Evolutionary conservation across 2,888 invertebrate genomes (phyloP).

Genomic region (Hyposoter didymator): DNA sequence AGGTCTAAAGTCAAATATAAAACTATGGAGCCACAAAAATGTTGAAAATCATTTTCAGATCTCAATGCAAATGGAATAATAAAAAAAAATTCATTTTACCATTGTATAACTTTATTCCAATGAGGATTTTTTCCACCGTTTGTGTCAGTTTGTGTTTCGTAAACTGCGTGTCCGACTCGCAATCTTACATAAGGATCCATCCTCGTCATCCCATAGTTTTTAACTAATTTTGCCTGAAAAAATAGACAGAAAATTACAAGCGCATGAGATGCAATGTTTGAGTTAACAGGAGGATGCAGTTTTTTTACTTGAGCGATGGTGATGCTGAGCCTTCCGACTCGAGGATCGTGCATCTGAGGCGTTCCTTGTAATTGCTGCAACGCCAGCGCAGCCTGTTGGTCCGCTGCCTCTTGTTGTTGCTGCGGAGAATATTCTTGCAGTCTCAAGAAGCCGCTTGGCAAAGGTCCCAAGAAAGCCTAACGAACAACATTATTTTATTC

Average conservation of each 20-base stretch:
- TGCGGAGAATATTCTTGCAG: constrained; percentile 86
- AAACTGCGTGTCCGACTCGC: constrained; percentile 96
- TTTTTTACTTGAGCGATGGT: constrained; percentile 90
- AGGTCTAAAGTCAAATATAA: neutral
- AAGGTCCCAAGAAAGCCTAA: constrained; percentile 91
- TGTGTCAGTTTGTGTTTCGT: constrained; percentile 97
- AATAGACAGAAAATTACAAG: neutral
- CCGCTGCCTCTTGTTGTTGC: constrained; percentile 90
- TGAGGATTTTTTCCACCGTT: constrained; percentile 97
- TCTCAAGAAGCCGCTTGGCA: constrained; percentile 91
- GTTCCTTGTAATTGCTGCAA: constrained; percentile 86
- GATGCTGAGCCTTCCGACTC: constrained; percentile 91
- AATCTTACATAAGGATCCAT: constrained; percentile 99
- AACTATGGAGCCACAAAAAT: neutral
- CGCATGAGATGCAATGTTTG: neutral
- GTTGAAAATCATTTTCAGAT: neutral
- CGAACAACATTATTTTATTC: constrained; percentile 64
- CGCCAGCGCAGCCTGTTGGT: constrained; percentile 91
- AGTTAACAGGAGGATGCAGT: neutral
- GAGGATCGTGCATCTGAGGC: constrained; percentile 85
- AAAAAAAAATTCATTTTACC: constrained; percentile 85
- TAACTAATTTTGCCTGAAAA: constrained; percentile 92
- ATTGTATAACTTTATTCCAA: constrained; percentile 98
- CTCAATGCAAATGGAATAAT: neutral
- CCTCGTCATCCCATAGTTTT: constrained; percentile 97